These are phyloP conservation scores for Hypena proboscidalis DNA, from an alignment of 2,888 invertebrate species.

Conservation along the genomic window DNA sequence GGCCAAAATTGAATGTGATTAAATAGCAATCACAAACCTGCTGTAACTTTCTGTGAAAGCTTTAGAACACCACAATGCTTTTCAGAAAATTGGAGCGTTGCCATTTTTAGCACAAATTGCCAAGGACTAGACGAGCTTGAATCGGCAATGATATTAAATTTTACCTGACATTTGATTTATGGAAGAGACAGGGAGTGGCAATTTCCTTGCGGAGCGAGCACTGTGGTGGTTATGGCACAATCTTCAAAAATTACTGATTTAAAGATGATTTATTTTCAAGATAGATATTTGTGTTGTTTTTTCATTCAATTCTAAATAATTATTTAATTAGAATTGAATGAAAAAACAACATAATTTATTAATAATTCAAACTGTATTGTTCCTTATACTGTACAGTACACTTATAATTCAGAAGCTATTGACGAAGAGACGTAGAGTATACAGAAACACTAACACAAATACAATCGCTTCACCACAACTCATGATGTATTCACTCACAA, in stretches of 20 bases:
- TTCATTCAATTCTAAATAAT: no score
- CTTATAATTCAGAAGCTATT: no score
- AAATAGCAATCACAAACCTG: slow-evolving; percentile 26
- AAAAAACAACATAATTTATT: no score
- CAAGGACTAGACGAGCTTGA: slow-evolving; percentile 44
- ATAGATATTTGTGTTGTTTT: no score
- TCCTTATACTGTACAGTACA: no score
- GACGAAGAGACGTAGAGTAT: no score
- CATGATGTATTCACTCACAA: slow-evolving; percentile 44
- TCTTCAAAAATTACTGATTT: slow-evolving; percentile 52
- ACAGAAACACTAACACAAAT: slow-evolving; percentile 25
- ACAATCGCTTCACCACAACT: slow-evolving; percentile 20
- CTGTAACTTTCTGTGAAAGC: slow-evolving; percentile 25
- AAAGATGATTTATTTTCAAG: slow-evolving; percentile 45
- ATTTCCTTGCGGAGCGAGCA: slow-evolving; percentile 76
- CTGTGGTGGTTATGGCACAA: slow-evolving; percentile 59
- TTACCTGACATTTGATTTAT: slow-evolving; percentile 75
- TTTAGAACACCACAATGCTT: slow-evolving; percentile 19
- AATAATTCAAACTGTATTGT: no score
- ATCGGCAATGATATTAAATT: slow-evolving; percentile 71
- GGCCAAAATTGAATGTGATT: no score
- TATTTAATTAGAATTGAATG: no score
- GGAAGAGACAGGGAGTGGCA: slow-evolving; percentile 63
- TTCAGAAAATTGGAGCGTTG: slow-evolving; percentile 40
- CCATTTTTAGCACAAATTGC: slow-evolving; percentile 49